Evolutionary conservation across 2,797 vertebrate genomes (phyloP).

Genomic region (Phrynocephalus guinanensis): DNA sequence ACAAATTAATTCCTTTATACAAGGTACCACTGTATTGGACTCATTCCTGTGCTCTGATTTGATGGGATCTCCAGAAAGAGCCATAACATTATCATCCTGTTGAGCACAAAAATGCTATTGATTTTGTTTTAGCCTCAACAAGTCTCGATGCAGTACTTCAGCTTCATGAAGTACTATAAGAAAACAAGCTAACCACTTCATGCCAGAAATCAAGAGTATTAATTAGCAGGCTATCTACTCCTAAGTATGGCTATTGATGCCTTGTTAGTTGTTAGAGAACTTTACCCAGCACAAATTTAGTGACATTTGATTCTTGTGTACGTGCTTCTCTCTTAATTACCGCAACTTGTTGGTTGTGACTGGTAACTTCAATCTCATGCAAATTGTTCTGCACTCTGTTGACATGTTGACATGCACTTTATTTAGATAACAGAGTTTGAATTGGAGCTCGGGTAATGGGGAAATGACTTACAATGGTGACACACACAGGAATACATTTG

Average conservation of each 20-base stretch:
- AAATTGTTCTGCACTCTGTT: neutral
- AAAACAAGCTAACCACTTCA: neutral
- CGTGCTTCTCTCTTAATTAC: constrained; percentile 6
- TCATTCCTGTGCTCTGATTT: neutral
- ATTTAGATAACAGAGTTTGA: neutral
- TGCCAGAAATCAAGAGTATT: neutral
- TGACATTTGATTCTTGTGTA: neutral
- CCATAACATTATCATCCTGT: neutral
- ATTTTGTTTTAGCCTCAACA: neutral
- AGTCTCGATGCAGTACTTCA: neutral
- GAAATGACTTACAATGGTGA: neutral
- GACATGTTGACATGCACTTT: neutral
- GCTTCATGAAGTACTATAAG: neutral
- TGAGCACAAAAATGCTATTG: neutral
- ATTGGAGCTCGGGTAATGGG: constrained; percentile 2
- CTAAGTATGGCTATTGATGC: neutral
- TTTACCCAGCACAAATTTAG: constrained; percentile 4
- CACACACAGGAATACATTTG: neutral
- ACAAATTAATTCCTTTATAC: too few relatives aligned
- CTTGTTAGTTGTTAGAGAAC: neutral
- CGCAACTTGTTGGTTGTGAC: neutral
- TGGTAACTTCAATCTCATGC: neutral
- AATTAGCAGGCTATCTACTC: neutral
- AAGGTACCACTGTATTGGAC: neutral
- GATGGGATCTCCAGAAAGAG: neutral